Percentiles rank a stretch among this genome's conserved stretches.
phyloP scores from a whole-genome alignment of 2,113 vertebrate species.

The Dipodomys merriami region DNA sequence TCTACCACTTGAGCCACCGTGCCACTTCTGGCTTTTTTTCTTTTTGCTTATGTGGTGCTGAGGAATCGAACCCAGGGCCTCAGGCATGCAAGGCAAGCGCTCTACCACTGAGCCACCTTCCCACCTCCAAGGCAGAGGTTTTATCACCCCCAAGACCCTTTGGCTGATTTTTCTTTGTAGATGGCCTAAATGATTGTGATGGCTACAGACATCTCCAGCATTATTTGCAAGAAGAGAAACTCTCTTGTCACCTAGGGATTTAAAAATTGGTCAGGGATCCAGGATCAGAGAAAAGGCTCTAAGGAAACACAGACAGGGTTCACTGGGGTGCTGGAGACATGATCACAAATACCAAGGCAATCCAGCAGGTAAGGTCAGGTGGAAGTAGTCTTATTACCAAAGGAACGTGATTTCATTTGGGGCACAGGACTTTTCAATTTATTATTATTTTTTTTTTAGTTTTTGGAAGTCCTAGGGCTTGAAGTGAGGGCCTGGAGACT shows the following conservation, averaged over 20 bases:
- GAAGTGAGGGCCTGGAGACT: too few relatives aligned
- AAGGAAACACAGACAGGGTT: neutral
- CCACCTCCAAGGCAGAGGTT: too few relatives aligned
- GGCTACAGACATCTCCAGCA: neutral
- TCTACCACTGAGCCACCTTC: too few relatives aligned
- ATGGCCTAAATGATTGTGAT: neutral
- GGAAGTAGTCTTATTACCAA: neutral
- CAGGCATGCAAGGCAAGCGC: too few relatives aligned
- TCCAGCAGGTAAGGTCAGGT: neutral
- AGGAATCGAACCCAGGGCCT: too few relatives aligned
- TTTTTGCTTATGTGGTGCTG: too few relatives aligned
- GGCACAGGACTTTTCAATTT: too few relatives aligned
- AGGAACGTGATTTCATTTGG: neutral
- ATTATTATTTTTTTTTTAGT: too few relatives aligned
- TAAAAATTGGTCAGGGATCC: slow-evolving; percentile 1
- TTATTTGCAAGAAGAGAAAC: neutral
- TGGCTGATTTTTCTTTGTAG: neutral
- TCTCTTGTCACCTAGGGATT: neutral
- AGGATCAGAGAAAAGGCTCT: fast-evolving
- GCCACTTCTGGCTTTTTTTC: too few relatives aligned
- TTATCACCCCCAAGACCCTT: too few relatives aligned
- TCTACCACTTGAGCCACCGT: too few relatives aligned
- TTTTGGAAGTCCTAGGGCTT: too few relatives aligned
- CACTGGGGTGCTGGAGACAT: neutral
- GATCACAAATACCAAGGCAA: neutral